These are phyloP conservation scores for Lordiphosa collinella DNA, from an alignment of 1,140 invertebrate genomes.

Conservation along the genomic window DNA sequence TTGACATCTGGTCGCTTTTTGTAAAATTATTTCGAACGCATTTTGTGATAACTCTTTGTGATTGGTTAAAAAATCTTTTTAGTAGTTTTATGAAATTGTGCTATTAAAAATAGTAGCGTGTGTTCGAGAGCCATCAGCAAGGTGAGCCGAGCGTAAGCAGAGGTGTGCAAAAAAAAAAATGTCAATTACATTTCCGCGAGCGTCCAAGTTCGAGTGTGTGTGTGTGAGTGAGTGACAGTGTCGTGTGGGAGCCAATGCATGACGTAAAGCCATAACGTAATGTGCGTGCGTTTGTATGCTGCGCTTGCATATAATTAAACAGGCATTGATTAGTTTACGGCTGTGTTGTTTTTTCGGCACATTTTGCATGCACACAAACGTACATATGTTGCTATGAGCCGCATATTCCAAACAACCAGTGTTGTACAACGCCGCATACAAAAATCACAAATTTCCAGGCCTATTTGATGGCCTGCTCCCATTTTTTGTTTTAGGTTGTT, in stretches of 20 bases:
- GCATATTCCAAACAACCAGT: conserved; percentile 20
- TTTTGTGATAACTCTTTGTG: conserved; percentile 68
- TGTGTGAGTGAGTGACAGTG: conserved; percentile 26
- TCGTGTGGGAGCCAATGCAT: conserved; percentile 62
- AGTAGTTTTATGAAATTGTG: conserved; percentile 57
- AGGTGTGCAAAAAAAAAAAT: conserved; percentile 59
- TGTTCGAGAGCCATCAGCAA: conserved; percentile 24
- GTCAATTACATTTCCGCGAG: conserved; percentile 64
- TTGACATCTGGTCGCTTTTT: conserved; percentile 71
- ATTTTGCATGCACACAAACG: conserved; percentile 36
- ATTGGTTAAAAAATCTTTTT: conserved; percentile 35
- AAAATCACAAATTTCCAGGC: conserved; percentile 24
- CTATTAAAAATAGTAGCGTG: conserved; percentile 36
- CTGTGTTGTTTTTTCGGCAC: conserved; percentile 38
- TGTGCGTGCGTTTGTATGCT: conserved; percentile 19
- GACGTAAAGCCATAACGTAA: conserved; percentile 61
- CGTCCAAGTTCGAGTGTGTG: conserved; percentile 39
- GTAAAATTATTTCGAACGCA: conserved; percentile 40
- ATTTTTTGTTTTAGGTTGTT: conserved; percentile 2
- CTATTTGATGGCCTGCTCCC: not conserved
- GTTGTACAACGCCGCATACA: conserved; percentile 26
- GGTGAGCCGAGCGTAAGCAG: conserved; percentile 42
- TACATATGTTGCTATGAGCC: conserved; percentile 40
- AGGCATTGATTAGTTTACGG: conserved; percentile 59
- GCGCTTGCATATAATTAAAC: conserved; percentile 49